Evolutionary conservation across 2,797 vertebrate genomes (phyloP).

Genomic region (Brachyalestes nurse): DNA sequence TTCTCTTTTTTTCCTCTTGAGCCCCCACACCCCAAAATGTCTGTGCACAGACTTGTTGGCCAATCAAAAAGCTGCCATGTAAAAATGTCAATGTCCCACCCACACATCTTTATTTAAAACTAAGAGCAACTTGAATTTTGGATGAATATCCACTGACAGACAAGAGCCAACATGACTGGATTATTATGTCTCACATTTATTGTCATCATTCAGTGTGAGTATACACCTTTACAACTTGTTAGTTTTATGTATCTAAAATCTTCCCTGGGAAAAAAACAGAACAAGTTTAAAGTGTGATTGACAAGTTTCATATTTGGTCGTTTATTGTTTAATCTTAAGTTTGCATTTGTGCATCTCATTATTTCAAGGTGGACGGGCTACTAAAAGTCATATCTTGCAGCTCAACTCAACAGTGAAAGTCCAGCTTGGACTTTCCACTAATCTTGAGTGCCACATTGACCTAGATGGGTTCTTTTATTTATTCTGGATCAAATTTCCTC

Average conservation of each 20-base stretch:
- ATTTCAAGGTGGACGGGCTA: not conserved
- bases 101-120: not conserved
- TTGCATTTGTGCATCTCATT: not conserved
- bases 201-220: not conserved
- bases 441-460: not conserved
- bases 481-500: constrained; percentile 6
- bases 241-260: not conserved
- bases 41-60: not conserved
- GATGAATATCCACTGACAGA: not conserved
- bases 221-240: not conserved
- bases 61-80: not conserved
- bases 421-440: not conserved
- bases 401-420: not conserved
- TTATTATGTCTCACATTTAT: not conserved
- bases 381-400: not conserved
- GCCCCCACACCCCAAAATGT: not conserved
- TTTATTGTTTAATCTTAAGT: not conserved
- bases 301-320: not conserved
- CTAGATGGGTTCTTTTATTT: not conserved
- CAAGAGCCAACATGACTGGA: not conserved
- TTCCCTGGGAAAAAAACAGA: not conserved
- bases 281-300: not conserved
- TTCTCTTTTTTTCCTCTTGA: not conserved
- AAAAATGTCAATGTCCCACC: not conserved
- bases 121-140: not conserved